phyloP scores from a whole-genome alignment of 2,797 vertebrate species.

The Zenarchopterus dispar region DNA sequence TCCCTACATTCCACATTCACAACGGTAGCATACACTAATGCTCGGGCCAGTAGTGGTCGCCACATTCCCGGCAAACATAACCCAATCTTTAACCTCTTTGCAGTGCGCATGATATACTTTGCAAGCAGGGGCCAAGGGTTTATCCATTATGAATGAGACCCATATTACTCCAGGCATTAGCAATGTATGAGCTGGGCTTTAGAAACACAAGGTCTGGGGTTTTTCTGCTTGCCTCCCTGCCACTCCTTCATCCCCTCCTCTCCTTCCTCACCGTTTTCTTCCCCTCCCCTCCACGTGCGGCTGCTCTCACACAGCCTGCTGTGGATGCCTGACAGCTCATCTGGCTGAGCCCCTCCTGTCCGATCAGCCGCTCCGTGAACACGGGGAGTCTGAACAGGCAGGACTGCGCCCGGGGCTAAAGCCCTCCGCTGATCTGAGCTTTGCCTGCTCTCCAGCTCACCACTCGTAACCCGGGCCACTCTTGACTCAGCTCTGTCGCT shows the following conservation, averaged over 20 bases:
- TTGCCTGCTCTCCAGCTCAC: constrained; percentile 35
- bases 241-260: constrained; percentile 41
- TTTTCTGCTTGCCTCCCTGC: constrained; percentile 60
- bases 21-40: constrained; percentile 57
- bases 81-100: constrained; percentile 82
- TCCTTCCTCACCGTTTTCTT: constrained; percentile 29
- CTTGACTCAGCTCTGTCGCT: constrained; percentile 37
- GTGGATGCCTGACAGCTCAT: constrained; percentile 66
- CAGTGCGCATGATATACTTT: constrained; percentile 80
- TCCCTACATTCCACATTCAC: constrained; percentile 38
- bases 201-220: constrained; percentile 76
- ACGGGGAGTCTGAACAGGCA: constrained; percentile 55
- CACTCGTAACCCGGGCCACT: constrained; percentile 34
- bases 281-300: constrained; percentile 58
- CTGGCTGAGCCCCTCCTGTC: constrained; percentile 63
- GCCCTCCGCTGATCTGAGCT: constrained; percentile 69
- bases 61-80: constrained; percentile 73
- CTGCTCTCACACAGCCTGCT: constrained; percentile 60
- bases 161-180: constrained; percentile 83
- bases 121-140: constrained; percentile 68
- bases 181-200: constrained; percentile 85
- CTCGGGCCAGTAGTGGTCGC: constrained; percentile 57
- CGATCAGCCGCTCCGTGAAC: constrained; percentile 51
- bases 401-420: constrained; percentile 71
- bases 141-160: constrained; percentile 86